Evolutionary conservation across 1,140 invertebrate genomes (phyloP).

Genomic region (Drosophila albomicans): DNA sequence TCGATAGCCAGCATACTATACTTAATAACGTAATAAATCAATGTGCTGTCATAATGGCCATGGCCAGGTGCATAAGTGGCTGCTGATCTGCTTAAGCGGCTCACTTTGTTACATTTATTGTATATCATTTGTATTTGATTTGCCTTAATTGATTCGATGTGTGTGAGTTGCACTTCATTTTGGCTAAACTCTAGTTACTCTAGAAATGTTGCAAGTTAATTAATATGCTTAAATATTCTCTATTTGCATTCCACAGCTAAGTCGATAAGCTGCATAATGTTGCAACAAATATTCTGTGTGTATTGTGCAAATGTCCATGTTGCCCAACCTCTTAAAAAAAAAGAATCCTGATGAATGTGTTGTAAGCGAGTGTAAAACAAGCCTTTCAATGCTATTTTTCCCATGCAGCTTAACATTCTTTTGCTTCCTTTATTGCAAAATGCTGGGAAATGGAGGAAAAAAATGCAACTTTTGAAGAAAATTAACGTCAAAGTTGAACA

Average conservation of each 20-base stretch:
- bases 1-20: constrained; percentile 13
- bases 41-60: constrained; percentile 2
- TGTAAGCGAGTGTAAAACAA: constrained; percentile 51
- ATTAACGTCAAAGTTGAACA: constrained; percentile 81
- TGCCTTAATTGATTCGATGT: constrained; percentile 47
- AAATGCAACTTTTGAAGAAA: constrained; percentile 67
- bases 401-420: constrained; percentile 16
- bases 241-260: background rate
- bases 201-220: constrained; percentile 7
- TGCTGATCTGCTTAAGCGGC: constrained; percentile 20
- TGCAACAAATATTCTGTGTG: background rate
- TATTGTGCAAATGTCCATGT: background rate
- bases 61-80: constrained; percentile 33
- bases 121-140: constrained; percentile 53
- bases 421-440: constrained; percentile 15
- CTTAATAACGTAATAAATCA: constrained; percentile 60
- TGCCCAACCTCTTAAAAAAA: no score
- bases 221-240: constrained; percentile 13
- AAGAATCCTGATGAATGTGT: constrained; percentile 18
- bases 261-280: background rate
- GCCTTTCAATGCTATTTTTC: constrained; percentile 34
- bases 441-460: background rate
- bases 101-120: constrained; percentile 39
- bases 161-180: background rate
- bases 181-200: background rate